A percentile compares a stretch with the other conserved stretches of the same genome.
Conservation (phyloP, 1,140 invertebrate species). For the Drosophila sp. region DNA sequence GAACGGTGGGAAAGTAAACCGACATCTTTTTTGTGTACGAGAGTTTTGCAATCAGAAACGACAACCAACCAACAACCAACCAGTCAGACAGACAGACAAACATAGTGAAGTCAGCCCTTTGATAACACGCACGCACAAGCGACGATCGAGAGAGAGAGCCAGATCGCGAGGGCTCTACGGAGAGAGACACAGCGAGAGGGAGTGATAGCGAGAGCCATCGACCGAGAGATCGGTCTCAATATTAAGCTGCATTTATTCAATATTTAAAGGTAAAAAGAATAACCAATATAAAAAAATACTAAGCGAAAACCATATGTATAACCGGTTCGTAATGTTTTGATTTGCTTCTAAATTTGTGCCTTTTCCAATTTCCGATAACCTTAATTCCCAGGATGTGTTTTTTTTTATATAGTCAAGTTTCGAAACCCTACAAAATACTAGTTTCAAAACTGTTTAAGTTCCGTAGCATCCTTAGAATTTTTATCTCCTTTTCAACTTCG, state of each 20-base stretch:
- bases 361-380: too few relatives aligned
- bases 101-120: slow-evolving; percentile 70
- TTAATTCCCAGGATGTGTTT: too few relatives aligned
- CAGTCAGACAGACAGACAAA: slow-evolving; percentile 21
- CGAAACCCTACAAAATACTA: too few relatives aligned
- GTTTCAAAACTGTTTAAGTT: too few relatives aligned
- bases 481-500: too few relatives aligned
- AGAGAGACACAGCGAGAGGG: slow-evolving; percentile 57
- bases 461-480: too few relatives aligned
- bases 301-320: neutral
- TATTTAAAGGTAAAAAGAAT: slow-evolving; percentile 8
- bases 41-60: slow-evolving; percentile 72
- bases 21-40: slow-evolving; percentile 72
- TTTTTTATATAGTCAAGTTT: too few relatives aligned
- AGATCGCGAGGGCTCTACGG: slow-evolving; percentile 14
- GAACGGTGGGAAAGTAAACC: slow-evolving; percentile 75
- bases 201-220: slow-evolving; percentile 40
- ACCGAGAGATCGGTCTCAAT: slow-evolving; percentile 28
- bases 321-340: neutral
- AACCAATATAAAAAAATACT: neutral
- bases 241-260: slow-evolving; percentile 43
- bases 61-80: slow-evolving; percentile 23
- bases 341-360: neutral
- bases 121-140: slow-evolving; percentile 59
- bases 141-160: slow-evolving; percentile 16